Conservation (phyloP, 2,113 vertebrate genomes). For the Pongo abelii region DNA sequence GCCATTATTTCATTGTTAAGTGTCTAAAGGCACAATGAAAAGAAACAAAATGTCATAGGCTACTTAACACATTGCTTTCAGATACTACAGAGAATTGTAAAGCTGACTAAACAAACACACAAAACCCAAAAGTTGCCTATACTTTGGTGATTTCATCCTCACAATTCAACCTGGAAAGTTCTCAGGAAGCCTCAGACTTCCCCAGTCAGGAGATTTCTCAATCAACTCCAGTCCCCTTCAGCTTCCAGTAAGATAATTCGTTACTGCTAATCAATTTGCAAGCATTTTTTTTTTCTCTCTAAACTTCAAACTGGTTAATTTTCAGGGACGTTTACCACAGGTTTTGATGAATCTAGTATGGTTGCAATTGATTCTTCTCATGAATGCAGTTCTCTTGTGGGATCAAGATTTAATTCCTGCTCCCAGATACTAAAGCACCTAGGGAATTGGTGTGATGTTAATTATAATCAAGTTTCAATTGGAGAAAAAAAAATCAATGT, state of each 20-base stretch:
- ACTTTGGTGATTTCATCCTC: not conserved
- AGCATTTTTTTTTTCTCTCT: not conserved
- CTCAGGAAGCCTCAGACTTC: not conserved
- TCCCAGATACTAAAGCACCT: not conserved
- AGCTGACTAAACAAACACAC: not conserved
- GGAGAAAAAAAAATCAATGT: no score
- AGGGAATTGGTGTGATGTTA: not conserved
- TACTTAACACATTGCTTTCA: not conserved
- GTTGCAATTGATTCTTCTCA: constrained; percentile 26
- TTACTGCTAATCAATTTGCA: constrained; percentile 14
- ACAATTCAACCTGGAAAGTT: not conserved
- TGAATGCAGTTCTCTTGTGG: not conserved
- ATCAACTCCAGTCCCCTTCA: not conserved
- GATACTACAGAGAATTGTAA: not conserved
- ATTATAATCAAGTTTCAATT: not conserved
- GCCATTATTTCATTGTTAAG: not conserved
- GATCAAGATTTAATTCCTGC: not conserved
- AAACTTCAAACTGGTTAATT: constrained; percentile 37
- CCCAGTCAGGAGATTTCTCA: not conserved
- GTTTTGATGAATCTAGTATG: not conserved
- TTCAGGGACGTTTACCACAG: not conserved
- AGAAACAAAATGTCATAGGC: not conserved
- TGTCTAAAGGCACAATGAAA: not conserved
- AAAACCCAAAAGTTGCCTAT: not conserved
- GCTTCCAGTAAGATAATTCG: not conserved